Evolutionary conservation across 2,113 vertebrate species (phyloP), one percentile per base, ranked within the genome.

Genomic region (Spheniscus mendiculus): DNA sequence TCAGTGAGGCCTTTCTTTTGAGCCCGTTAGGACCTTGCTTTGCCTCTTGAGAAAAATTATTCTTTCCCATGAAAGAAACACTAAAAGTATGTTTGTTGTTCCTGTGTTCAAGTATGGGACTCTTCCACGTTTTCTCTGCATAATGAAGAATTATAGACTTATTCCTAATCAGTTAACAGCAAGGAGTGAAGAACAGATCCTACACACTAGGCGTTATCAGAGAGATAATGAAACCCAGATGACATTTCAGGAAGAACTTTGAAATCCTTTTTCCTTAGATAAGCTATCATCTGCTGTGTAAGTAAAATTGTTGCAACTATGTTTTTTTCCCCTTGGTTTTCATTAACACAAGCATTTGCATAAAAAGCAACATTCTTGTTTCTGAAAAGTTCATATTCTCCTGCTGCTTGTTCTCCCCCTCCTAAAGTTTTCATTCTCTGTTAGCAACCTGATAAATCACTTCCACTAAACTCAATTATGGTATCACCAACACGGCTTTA

Each of bases 391-490:
- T 91, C 92, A 47, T 78, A 40, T 94, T 85, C 66, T 96, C 72
- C 70, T 91, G 65, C 78, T 81, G 92, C 55, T 96, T 89, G 59
- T 50, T 83, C 15, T 32, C 81, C 22, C 22, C 15, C 6, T 61
- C 44, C 83, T 18, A 5, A 76, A 96, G 55, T 77, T 89, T 97
- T 94, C 58, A 77, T 97, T 89, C 86, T 97, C 94, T 92, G 62
- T 84, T 92, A 90, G 84, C 96, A 95, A 92, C 72, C 49, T 90
- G 91, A 96, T 93, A 96, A 93, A 97, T 98, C 77, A 52, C 83
- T 94, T 97, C 77, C 91, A 83, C 83, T 89, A 93, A 79, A 87
- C 92, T 89, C 90, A 97, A 87, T 97, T 96, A 96, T 79, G 85
- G 94, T 96, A 96, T 97, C 95, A 97, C 90, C 79, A 93, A 86